Percentiles rank a stretch among this genome's conserved stretches.
These are phyloP conservation scores for Sula dactylatra DNA, from an alignment of 2,113 vertebrate species.

Conservation along the genomic window DNA sequence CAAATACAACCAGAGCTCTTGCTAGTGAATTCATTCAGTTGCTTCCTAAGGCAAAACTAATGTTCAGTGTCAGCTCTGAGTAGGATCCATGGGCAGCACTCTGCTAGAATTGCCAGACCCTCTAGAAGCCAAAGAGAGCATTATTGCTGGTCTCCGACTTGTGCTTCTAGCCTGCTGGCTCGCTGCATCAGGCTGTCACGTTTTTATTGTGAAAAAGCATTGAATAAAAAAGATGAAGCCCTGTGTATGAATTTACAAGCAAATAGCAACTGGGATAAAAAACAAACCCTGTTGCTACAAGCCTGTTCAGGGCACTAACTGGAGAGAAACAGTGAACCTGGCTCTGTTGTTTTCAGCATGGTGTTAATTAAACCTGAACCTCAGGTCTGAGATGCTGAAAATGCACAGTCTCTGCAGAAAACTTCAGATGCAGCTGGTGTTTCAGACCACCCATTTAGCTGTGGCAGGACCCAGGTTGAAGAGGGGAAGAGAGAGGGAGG, in stretches of 20 bases:
- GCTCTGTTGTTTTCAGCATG: background rate
- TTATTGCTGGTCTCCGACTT: background rate
- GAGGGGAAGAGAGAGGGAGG: background rate
- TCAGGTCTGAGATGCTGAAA: background rate
- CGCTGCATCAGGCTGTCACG: background rate
- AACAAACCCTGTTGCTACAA: background rate
- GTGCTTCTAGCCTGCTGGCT: background rate
- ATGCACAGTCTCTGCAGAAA: background rate
- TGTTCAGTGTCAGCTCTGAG: background rate
- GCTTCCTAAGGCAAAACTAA: background rate
- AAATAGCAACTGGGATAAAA: background rate
- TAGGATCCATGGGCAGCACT: background rate
- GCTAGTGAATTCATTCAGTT: background rate
- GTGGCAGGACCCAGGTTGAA: background rate
- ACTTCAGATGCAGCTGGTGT: background rate
- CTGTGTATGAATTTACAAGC: background rate
- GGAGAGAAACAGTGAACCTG: background rate
- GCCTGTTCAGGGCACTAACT: background rate
- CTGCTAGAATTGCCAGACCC: background rate
- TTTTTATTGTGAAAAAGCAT: background rate
- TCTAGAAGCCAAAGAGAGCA: background rate
- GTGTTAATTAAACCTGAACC: background rate
- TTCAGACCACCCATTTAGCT: background rate
- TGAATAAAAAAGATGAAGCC: background rate
- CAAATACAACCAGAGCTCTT: background rate